Base-by-base conservation (phyloP, 2,888 invertebrate species). In the Hymenopus coronatus region DNA sequence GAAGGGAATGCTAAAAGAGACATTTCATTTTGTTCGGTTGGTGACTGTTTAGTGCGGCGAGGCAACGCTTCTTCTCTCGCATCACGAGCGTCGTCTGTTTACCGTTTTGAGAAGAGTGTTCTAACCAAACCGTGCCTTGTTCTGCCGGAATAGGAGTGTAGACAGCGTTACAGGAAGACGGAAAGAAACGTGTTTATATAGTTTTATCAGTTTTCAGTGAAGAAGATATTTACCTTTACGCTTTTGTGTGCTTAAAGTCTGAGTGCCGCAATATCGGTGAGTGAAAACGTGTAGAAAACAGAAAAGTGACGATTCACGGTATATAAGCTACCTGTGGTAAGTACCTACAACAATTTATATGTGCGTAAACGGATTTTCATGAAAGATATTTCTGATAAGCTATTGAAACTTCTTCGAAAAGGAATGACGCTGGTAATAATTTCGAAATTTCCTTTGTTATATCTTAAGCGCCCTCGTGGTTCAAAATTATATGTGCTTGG, bases 11-110 rank as follows among this genome's bases (percentile, higher is more conserved):
- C 28, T 54, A 28, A 28, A 83, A 84, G 89, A 89, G 89, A 89
- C 85, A 89, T 89, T 89, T 89, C 86, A 85, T 87, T 89, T 83
- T 83, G 89, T 87, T 70, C 46, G 30, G 89, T 89, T 89, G 89
- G 89, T 86, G 87, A 46, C 54, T 82, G 28, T 85, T 84, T 87
- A 83, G 83, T 85, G 28, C 85, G 82, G 82, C 85, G 83, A 84
- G 33, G 84, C 88, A 84, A 84, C 82, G 30, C 46, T 28, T 30
- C 84, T 83, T 84, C 84, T 54, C 70, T 46, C 84, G 89, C 86
- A 30, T 46, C 86, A 33, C 83, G 89, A 85, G 83, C 70, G 87
- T 87, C 89, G 85, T 81, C 86, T 89, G 87, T 89, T 89, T 89
- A 89, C 87, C 89, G 89, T 89, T 87, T 87, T 87, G 87, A 15